Base-by-base conservation (phyloP, 2,888 invertebrate genomes). In the Brachylomia viminalis region DNA sequence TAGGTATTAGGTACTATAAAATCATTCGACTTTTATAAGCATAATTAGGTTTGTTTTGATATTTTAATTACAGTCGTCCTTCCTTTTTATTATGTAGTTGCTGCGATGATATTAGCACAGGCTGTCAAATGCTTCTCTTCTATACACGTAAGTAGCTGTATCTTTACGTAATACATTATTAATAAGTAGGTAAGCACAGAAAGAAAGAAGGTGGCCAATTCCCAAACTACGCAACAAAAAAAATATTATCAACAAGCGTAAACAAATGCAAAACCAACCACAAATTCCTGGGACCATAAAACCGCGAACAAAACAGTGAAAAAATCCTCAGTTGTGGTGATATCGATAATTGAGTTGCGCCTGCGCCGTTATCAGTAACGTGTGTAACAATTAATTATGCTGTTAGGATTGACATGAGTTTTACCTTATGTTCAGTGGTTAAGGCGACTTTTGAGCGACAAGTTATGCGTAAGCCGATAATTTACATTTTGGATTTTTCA, bases 331-430 rank as follows among this genome's bases (percentile, higher is more conserved):
- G 81, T 80, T 72, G 79, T 56, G 82, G 82, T 88, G 86, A 85
- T 88, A 87, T 80, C 86, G 86, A 84, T 88, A 88, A 87, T 88
- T 87, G 87, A 88, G 86, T 86, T 86, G 88, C 72, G 83, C 72
- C 38, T 69, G 78, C 79, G 59, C 79, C 71, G 82, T 88, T 88
- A 88, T 88, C 88, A 85, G 87, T 75, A 83, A 87, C 83, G 87
- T 88, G 80, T 86, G 84, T 86, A 86, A 87, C 79, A 87, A 87
- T 87, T 87, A 87, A 85, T 84, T 87, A 80, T 84, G 86, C 79
- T 87, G 83, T 87, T 75, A 76, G 75, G 65, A 66, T 70, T 79
- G 84, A 87, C 81, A 87, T 79, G 77, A 78, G 79, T 83, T 84
- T 67, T 75, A 75, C 78, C 38, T 75, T 64, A 45, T 71, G 56